Evolutionary conservation across 2,797 vertebrate species (phyloP).

Genomic region (Alfaro cultratus): DNA sequence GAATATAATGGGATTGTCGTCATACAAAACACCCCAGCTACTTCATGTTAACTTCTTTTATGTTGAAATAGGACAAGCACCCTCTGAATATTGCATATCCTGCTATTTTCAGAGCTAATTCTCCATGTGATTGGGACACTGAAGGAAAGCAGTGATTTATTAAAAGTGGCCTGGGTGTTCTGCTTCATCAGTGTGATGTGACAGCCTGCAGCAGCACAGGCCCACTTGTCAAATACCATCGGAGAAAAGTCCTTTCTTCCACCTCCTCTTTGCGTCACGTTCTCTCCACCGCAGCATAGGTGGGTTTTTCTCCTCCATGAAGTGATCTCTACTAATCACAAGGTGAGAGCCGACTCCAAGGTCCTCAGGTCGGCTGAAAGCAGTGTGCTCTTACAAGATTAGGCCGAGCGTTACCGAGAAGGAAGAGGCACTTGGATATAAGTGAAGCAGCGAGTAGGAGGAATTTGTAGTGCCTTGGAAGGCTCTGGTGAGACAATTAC

Average conservation of each 20-base stretch:
- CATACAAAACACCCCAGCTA: background rate
- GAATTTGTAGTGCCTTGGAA: conserved; percentile 31
- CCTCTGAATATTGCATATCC: background rate
- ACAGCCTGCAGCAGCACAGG: conserved; percentile 21
- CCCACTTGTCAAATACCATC: conserved; percentile 18
- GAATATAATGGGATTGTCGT: background rate
- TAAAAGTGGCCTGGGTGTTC: conserved; percentile 16
- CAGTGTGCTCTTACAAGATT: conserved; percentile 52
- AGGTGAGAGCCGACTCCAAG: conserved; percentile 38
- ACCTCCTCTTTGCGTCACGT: conserved; percentile 17
- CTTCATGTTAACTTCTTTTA: background rate
- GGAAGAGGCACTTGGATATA: conserved; percentile 41
- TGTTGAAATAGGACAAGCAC: background rate
- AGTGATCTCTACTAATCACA: conserved; percentile 59
- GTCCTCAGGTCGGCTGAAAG: conserved; percentile 42
- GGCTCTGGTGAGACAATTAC: conserved; percentile 45
- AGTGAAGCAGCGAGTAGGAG: conserved; percentile 40
- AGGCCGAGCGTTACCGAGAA: conserved; percentile 43
- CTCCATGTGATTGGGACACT: conserved; percentile 11
- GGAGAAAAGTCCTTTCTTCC: conserved; percentile 6
- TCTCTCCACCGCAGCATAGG: conserved; percentile 22
- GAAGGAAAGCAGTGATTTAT: conserved; percentile 17
- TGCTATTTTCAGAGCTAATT: conserved; percentile 21
- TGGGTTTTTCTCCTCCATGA: conserved; percentile 31
- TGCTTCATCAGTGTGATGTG: conserved; percentile 14